Conservation (phyloP, 2,113 vertebrate species). For the Orthonyx spaldingii region DNA sequence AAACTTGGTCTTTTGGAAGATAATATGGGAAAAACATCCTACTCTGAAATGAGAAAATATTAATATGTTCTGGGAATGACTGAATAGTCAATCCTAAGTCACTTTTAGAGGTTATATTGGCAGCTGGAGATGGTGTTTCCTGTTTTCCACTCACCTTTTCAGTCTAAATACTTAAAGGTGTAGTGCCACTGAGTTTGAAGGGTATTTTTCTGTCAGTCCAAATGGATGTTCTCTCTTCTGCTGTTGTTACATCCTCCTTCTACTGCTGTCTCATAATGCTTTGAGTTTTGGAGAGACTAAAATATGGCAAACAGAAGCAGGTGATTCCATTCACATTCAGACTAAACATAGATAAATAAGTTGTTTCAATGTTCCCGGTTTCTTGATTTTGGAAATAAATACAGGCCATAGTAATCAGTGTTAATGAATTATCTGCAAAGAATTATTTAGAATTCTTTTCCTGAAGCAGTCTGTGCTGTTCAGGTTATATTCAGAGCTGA, state of each 20-base stretch:
- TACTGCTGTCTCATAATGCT: background rate
- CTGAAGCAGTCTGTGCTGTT: background rate
- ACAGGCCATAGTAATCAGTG: background rate
- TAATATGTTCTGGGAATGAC: background rate
- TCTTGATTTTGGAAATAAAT: background rate
- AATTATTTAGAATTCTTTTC: background rate
- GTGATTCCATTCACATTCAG: background rate
- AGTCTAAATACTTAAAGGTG: background rate
- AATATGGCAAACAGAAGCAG: background rate
- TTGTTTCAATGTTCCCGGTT: rapidly evolving
- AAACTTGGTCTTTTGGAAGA: background rate
- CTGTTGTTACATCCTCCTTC: background rate
- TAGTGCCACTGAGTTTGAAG: background rate
- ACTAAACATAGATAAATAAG: background rate
- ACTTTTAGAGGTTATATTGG: background rate
- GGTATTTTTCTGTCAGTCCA: background rate
- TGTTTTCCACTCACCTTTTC: background rate
- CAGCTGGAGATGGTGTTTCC: background rate
- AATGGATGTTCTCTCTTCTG: background rate
- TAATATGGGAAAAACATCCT: background rate
- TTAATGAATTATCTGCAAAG: background rate
- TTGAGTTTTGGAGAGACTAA: background rate
- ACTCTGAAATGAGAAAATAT: background rate
- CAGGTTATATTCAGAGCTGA: background rate
- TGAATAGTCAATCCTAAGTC: background rate